phyloP scores from a whole-genome alignment of 2,797 vertebrate genomes.

The Enteromius afrohamiltoni region DNA sequence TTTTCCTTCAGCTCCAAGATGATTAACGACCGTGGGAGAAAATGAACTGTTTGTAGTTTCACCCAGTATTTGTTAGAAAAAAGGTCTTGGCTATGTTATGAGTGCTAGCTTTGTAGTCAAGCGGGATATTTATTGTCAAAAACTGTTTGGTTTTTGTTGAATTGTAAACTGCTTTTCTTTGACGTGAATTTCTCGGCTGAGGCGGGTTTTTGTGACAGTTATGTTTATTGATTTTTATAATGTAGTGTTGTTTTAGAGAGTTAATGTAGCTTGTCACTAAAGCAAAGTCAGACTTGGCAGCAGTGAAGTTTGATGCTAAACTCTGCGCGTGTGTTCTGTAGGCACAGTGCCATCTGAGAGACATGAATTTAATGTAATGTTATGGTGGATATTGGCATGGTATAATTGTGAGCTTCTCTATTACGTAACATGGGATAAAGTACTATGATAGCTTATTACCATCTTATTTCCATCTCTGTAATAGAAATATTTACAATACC shows the following conservation, averaged over 20 bases:
- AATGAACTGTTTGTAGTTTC: slow-evolving; percentile 26
- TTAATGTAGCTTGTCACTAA: slow-evolving; percentile 21
- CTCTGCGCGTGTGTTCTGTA: neutral
- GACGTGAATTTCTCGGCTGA: neutral
- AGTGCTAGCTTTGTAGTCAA: neutral
- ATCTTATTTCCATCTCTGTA: neutral
- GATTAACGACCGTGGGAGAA: slow-evolving; percentile 13
- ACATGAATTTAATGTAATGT: neutral
- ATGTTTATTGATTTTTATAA: neutral
- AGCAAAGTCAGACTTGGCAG: slow-evolving; percentile 29
- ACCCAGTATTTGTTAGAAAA: slow-evolving; percentile 14
- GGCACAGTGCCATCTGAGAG: neutral
- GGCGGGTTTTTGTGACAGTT: neutral
- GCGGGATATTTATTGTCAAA: neutral
- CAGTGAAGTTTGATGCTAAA: neutral
- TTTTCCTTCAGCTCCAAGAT: slow-evolving; percentile 39
- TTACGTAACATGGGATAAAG: neutral
- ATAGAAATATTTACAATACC: no score
- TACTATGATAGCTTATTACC: neutral
- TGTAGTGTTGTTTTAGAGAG: slow-evolving; percentile 15
- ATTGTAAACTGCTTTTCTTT: neutral
- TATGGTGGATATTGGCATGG: neutral
- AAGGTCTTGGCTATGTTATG: neutral
- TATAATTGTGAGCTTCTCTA: neutral
- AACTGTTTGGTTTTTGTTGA: neutral